These are phyloP conservation scores for Scaptomyza montana DNA, from an alignment of 1,140 invertebrate species.

Conservation along the genomic window DNA sequence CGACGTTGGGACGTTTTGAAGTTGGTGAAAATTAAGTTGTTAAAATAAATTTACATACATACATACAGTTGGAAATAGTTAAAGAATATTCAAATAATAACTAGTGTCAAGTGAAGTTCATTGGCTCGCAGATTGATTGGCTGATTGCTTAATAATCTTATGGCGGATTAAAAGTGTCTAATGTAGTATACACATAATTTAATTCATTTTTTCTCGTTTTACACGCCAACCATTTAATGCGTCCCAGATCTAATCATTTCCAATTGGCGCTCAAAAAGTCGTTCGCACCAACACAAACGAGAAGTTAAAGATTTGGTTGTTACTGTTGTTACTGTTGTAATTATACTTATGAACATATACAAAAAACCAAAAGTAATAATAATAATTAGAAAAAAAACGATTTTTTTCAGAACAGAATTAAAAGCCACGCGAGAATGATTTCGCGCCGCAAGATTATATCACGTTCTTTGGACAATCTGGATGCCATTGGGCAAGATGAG, in stretches of 20 bases:
- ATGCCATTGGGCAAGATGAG: slow-evolving; percentile 87
- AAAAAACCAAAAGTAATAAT: slow-evolving; percentile 3
- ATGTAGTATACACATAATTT: slow-evolving; percentile 22
- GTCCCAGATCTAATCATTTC: slow-evolving; percentile 47
- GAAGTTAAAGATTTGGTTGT: slow-evolving; percentile 27
- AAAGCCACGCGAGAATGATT: slow-evolving; percentile 87
- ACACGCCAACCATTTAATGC: slow-evolving; percentile 38
- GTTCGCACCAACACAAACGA: slow-evolving; percentile 42
- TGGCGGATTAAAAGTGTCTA: slow-evolving; percentile 55
- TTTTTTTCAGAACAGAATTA: slow-evolving; percentile 46
- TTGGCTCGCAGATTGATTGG: slow-evolving; percentile 75
- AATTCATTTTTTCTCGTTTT: slow-evolving; percentile 30
- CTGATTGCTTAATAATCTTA: slow-evolving; percentile 77
- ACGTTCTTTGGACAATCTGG: slow-evolving; percentile 95
- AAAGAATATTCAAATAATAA: too few relatives aligned
- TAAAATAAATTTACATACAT: background rate
- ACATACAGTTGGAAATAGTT: too few relatives aligned
- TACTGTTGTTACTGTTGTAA: slow-evolving; percentile 22
- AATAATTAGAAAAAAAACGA: slow-evolving; percentile 62
- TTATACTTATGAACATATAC: slow-evolving; percentile 28
- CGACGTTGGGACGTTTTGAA: too few relatives aligned
- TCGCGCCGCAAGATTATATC: slow-evolving; percentile 94
- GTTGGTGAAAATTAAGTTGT: too few relatives aligned
- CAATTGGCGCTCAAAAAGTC: slow-evolving; percentile 43
- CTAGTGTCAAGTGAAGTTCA: slow-evolving; percentile 53